Base-by-base conservation (phyloP, 1,140 invertebrate genomes). In the Hypothenemus hampei region DNA sequence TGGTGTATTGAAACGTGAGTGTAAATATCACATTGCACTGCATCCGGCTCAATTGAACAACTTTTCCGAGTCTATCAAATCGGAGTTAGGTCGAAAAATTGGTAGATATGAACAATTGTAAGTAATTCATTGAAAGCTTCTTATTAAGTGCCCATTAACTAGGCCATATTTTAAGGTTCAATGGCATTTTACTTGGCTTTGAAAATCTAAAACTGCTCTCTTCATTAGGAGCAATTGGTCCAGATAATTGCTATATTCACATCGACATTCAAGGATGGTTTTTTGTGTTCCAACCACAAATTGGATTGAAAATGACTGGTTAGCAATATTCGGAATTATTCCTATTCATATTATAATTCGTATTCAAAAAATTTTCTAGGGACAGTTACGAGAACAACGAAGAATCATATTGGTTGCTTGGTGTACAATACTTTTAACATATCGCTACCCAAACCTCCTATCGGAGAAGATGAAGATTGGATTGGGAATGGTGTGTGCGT, bases 371-470 rank as follows among this genome's bases (percentile, higher is more conserved):
- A 11, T 5, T 60, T 78, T 52, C 70, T 63, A 67, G 84, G 83
- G 20, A 62, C 79, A 60, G 78, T 83, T 11, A 82, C 78, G 59
- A 84, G 81, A 66, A 81, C 78, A 61, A 76, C 73, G 41, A 60
- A 71, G 4, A 79, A 80, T 62, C 78, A 84, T 70, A 69, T 85
- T 40, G 78, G 78, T 21, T 74, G 82, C 43, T 69, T 85, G 18
- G 75, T 84, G 1, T 81, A 85, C 62, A 77, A 80, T 64, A 73
- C 77, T 20, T 85, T 84, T 62, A 83, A 83, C 69, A 76, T 82
- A 21, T 80, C 81, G 4, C 76, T 85, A 44, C 77, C 78, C 19
- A 77, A 75, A 62, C 75, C 76, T 39, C 2, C 3, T 4, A 70
- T 78, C 29, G 19, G 40, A 19, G n/a, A 13, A 15, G 67, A 72